Evolutionary conservation across 2,888 invertebrate genomes (phyloP), one percentile per base, ranked within the genome.

Genomic region (Diaprepes abbreviatus): DNA sequence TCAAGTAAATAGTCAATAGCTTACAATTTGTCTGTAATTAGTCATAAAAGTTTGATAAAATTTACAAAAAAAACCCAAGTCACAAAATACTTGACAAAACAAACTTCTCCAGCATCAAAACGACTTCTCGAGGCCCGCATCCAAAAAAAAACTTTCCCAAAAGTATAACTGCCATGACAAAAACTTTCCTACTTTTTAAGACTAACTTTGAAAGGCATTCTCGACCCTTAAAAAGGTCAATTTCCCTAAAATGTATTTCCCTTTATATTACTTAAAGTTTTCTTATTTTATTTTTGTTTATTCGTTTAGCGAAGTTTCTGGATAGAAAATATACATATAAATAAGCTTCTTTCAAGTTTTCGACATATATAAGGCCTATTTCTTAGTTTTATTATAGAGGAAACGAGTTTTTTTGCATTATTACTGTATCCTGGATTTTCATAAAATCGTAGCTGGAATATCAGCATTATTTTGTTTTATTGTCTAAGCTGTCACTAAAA

Each of bases 301-400:
- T 57, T 57, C 36, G 24, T 38, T 57, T 36, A 57, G 21, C 24
- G 12, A 24, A 36, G 12, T 57, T 38, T 36, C 14, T 14, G 50
- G 48, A 31, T 40, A 33, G 35, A 35, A 48, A 65, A 65, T 65
- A 65, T 65, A 36, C 65, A 65, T 65, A 65, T 65, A 65, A 65
- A 65, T 58, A 65, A 65, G 57, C 24, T 65, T 58, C 35, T 24
- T 10, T 21, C 55, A 35, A 57, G 45, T 65, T 65, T 57, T 14
- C 45, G 65, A 65, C 48, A 48, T 45, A 36, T 58, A 57, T 31
- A 36, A 7, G 19, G 35, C 12, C 55, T 19, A 16, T 19, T 45
- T 28, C 52, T 48, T 59, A 59, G 59, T 59, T 59, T 66, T 54
- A 59, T 60, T 52, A 31, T 52, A 52, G 24, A 40, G 9, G 59